Evolutionary conservation across 1,140 invertebrate genomes (phyloP).

Genomic region (Drosophila hydei): DNA sequence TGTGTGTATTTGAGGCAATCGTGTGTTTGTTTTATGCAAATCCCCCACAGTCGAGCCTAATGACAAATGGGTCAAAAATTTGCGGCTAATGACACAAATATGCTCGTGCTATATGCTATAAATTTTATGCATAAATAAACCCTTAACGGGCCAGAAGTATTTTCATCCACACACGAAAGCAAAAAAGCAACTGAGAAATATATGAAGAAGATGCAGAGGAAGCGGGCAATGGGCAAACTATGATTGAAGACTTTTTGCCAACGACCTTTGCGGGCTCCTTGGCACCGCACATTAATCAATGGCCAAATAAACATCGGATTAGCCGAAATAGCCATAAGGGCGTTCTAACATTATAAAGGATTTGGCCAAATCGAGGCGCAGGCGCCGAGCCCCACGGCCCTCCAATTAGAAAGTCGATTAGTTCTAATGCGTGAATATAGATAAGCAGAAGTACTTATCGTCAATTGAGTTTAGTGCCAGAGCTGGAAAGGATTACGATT

Average conservation of each 20-base stretch:
- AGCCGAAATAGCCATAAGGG: conserved; percentile 64
- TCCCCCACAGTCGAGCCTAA: conserved; percentile 70
- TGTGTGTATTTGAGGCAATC: conserved; percentile 18
- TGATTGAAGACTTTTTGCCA: conserved; percentile 69
- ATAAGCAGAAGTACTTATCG: background rate
- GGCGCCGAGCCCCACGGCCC: background rate
- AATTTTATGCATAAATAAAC: conserved; percentile 77
- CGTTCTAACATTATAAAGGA: conserved; percentile 11
- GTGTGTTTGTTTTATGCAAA: conserved; percentile 77
- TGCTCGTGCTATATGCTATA: conserved; percentile 66
- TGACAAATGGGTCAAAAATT: conserved; percentile 82
- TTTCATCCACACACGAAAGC: background rate
- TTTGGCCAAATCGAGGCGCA: background rate
- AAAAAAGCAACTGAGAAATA: background rate
- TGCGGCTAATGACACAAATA: conserved; percentile 80
- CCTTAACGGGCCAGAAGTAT: conserved; percentile 23
- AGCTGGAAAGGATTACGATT: background rate
- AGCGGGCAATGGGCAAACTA: conserved; percentile 41
- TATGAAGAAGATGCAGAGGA: background rate
- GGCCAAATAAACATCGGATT: conserved; percentile 73
- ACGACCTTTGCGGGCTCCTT: conserved; percentile 40
- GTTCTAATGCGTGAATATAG: conserved; percentile 1
- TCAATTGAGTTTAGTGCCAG: background rate
- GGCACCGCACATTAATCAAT: conserved; percentile 66
- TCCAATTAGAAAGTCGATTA: conserved; percentile 1